Conservation (phyloP, 2,113 vertebrate genomes). For the Calyptomena viridis region DNA sequence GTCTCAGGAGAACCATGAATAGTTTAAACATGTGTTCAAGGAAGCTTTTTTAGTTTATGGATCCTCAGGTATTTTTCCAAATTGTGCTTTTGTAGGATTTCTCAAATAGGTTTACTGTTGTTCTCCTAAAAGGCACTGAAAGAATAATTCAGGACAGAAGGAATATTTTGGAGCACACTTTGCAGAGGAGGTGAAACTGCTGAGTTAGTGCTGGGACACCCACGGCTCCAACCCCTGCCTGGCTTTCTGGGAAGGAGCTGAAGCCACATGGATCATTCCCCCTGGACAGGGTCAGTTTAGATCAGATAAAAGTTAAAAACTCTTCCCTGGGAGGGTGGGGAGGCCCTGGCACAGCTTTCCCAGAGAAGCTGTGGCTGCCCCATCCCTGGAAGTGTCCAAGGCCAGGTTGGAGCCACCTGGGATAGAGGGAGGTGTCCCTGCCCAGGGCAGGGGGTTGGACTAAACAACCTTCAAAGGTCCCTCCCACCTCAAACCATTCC, state of each 20-base stretch:
- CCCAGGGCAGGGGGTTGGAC: background rate
- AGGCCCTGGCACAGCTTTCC: background rate
- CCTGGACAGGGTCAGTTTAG: background rate
- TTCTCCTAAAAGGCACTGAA: background rate
- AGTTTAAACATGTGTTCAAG: slow-evolving; percentile 40
- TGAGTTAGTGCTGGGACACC: background rate
- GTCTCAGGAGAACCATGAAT: background rate
- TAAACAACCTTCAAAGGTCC: background rate
- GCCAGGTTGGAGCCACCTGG: background rate
- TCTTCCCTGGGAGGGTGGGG: background rate
- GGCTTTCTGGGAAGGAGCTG: background rate
- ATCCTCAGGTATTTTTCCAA: slow-evolving; percentile 15
- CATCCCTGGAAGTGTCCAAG: background rate
- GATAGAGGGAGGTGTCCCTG: background rate
- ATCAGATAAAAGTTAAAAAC: background rate
- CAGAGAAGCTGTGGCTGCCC: background rate
- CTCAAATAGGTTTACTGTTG: background rate
- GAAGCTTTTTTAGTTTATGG: slow-evolving; percentile 20
- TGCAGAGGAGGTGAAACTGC: background rate
- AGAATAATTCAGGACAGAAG: background rate
- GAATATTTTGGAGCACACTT: background rate
- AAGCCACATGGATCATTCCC: background rate
- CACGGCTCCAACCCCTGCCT: fast-evolving
- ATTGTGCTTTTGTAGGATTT: slow-evolving; percentile 1
- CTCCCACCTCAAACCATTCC: background rate